phyloP scores from a whole-genome alignment of 2,797 vertebrate genomes.

The Eremophila alpestris region DNA sequence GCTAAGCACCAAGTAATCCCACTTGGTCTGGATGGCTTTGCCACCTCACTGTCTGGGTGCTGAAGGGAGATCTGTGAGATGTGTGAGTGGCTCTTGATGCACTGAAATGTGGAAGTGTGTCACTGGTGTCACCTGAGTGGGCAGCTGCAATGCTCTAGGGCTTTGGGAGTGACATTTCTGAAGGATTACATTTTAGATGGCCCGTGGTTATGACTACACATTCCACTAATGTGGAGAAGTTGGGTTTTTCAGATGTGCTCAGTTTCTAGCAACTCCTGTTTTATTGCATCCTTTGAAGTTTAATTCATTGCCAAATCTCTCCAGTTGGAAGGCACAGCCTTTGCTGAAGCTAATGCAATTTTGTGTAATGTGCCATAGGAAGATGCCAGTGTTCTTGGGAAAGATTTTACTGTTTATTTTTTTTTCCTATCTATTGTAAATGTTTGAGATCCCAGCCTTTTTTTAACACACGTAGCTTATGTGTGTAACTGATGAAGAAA shows the following conservation, averaged over 20 bases:
- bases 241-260: neutral
- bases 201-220: neutral
- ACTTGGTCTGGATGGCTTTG: neutral
- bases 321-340: neutral
- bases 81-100: rapidly evolving
- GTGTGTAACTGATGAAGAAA: neutral
- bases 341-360: neutral
- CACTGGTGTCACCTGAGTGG: neutral
- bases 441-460: neutral
- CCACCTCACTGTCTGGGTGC: neutral
- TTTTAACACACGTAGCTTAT: rapidly evolving
- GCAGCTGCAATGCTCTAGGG: neutral
- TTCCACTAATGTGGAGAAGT: neutral
- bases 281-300: neutral
- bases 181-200: neutral
- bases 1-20: neutral
- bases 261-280: neutral
- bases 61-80: neutral
- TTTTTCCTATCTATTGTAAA: neutral
- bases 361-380: neutral
- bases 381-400: neutral
- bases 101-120: rapidly evolving
- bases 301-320: neutral
- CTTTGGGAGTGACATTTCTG: neutral
- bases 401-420: neutral